A percentile compares a stretch with the other conserved stretches of the same genome.
phyloP scores from a whole-genome alignment of 1,140 invertebrate species.

The Cephus cinctus region DNA sequence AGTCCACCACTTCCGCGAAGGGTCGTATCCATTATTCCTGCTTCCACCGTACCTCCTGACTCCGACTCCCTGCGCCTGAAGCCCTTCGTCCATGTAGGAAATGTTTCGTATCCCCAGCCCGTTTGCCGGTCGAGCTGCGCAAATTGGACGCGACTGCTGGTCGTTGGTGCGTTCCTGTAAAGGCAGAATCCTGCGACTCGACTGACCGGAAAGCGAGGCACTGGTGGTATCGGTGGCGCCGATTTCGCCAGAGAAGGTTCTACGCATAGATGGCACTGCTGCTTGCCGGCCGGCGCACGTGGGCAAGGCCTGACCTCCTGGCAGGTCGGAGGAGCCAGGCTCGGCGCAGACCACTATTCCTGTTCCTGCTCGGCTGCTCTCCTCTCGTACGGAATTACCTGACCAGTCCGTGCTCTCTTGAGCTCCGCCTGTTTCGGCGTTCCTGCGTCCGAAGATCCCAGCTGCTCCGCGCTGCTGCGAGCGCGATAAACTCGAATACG shows the following conservation, averaged over 20 bases:
- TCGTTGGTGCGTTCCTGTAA: background rate
- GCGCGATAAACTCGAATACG: conserved; percentile 46
- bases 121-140: no score
- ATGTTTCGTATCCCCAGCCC: background rate
- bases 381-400: conserved; percentile 37
- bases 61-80: conserved; percentile 8
- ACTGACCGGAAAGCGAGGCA: conserved; percentile 11
- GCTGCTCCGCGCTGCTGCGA: conserved; percentile 40
- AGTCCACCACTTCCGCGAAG: conserved; percentile 43
- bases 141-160: background rate
- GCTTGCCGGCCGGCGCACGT: no score
- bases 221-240: background rate
- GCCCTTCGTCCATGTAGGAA: background rate
- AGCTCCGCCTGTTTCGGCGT: conserved; percentile 18
- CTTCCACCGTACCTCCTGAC: conserved; percentile 9
- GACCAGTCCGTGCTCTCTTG: conserved; percentile 44
- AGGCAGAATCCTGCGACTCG: conserved; percentile 7
- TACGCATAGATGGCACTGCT: no score
- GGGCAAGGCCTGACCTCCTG: conserved; percentile 6
- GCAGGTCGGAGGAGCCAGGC: background rate
- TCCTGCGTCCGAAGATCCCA: conserved; percentile 35
- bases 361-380: conserved; percentile 18
- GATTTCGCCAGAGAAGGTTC: conserved; percentile 1
- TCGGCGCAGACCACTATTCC: background rate
- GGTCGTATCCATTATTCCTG: conserved; percentile 1